Evolutionary conservation across 2,113 vertebrate genomes (phyloP).

Genomic region (Dolichotis patagonum): DNA sequence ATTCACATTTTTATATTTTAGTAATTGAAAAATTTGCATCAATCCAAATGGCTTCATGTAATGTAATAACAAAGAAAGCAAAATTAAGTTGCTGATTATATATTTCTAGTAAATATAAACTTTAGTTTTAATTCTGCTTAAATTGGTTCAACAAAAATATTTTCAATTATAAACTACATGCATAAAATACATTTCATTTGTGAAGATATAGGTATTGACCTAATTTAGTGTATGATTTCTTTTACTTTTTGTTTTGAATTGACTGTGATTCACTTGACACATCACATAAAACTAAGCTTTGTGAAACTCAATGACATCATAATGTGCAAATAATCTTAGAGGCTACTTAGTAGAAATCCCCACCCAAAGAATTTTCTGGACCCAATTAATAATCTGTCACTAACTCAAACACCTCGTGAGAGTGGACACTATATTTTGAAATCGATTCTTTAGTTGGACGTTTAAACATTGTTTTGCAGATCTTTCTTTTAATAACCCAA

Average conservation of each 20-base stretch:
- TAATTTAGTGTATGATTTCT: neutral
- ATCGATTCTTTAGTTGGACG: neutral
- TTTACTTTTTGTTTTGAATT: neutral
- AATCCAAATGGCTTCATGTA: neutral
- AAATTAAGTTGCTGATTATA: neutral
- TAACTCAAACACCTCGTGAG: neutral
- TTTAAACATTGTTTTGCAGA: neutral
- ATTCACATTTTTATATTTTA: neutral
- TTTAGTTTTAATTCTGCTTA: neutral
- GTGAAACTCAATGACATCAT: too few species aligned
- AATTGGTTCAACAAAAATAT: neutral
- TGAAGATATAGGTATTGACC: neutral
- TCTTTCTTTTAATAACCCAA: neutral
- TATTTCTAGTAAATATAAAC: neutral
- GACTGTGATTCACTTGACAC: neutral
- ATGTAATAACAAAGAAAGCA: neutral
- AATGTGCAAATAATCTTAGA: neutral
- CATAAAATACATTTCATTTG: neutral
- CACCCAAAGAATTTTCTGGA: neutral
- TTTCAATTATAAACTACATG: neutral
- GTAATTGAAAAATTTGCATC: neutral
- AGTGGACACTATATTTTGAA: neutral
- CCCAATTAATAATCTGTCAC: neutral
- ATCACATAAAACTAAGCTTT: neutral
- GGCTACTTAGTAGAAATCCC: neutral